These are phyloP conservation scores for Rafetus swinhoei DNA, from an alignment of 2,113 vertebrate genomes.

Conservation along the genomic window DNA sequence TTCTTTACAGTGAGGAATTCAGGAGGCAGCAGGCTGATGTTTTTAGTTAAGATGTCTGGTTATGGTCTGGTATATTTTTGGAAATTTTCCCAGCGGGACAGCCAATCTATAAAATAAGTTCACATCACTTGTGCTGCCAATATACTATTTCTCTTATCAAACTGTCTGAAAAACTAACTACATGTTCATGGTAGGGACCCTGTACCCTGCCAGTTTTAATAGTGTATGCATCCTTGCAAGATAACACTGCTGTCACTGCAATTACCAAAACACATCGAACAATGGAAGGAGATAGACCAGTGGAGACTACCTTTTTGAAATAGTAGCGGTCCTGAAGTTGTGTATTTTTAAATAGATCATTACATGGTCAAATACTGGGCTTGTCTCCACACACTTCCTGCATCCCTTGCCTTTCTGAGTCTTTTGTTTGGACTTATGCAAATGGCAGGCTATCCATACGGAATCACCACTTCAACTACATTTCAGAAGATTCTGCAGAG, in stretches of 20 bases:
- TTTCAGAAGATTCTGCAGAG: conserved; percentile 25
- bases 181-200: neutral
- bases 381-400: neutral
- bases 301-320: neutral
- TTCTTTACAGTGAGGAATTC: rapidly evolving
- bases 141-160: neutral
- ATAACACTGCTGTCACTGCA: neutral
- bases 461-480: neutral
- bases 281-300: neutral
- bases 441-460: neutral
- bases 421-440: neutral
- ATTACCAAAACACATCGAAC: neutral
- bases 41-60: neutral
- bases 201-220: neutral
- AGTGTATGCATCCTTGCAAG: neutral
- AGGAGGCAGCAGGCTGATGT: neutral
- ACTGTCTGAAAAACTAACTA: neutral
- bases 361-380: neutral
- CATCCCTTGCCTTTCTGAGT: neutral
- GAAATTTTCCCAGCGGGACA: neutral
- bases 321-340: neutral
- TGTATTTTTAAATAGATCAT: rapidly evolving
- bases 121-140: neutral
- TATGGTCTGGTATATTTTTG: neutral
- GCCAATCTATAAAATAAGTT: neutral